Evolutionary conservation across 2,888 invertebrate species (phyloP), one percentile per base, ranked within the genome.

Genomic region (Horisme vitalbata): DNA sequence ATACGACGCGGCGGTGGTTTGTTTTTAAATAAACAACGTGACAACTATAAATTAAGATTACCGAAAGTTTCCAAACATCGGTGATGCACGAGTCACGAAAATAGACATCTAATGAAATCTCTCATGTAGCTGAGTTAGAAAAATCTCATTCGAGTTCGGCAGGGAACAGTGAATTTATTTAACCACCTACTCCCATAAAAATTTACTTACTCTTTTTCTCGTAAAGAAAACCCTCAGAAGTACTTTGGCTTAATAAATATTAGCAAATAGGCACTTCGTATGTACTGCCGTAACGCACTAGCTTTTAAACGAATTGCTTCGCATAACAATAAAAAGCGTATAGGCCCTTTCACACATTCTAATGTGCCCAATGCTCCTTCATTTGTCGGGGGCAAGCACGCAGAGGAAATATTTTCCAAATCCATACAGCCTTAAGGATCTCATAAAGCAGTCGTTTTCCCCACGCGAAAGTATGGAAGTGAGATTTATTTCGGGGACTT

Each of bases 361-460:
- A 83, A 86, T 84, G 84, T 83, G 80, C 83, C 74, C 79, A 84
- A 82, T 77, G 80, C 79, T 80, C 87, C 82, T 87, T 88, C 85
- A 88, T 88, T 89, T 87, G 86, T 82, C 80, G 83, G 79, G 79
- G 83, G 83, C 84, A 75, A 82, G 83, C 85, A 87, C 85, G 87
- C 73, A 80, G 77, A 79, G 83, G 89, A 87, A 89, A 90, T 90
- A 90, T 90, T 89, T 82, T 81, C 85, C 83, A 88, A 90, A 90
- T 90, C 90, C 90, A 90, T 90, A 90, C 89, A 85, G 89, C 89
- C 90, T 89, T 89, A 88, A 90, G 89, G 86, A 86, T 89, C 88
- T 76, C 90, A 89, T 90, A 90, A 90, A 90, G 80, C 86, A 90
- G 83, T 83, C 87, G 85, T 81, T 83, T 80, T 84, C 87, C 86